Evolutionary conservation across 2,113 vertebrate species (phyloP).

Genomic region (Nannospalax galili): DNA sequence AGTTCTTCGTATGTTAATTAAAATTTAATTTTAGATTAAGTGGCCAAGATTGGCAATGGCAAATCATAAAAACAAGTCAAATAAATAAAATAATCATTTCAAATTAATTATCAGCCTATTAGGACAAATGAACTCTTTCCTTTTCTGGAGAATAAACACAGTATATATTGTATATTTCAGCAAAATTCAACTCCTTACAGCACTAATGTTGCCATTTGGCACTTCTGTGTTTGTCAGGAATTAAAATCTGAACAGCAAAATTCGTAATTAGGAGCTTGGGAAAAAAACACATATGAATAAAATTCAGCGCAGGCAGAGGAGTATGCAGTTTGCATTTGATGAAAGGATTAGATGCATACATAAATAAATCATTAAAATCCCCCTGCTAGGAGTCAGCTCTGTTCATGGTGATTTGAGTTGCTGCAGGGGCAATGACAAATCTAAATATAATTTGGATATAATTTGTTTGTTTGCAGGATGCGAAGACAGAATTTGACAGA

Average conservation of each 20-base stretch:
- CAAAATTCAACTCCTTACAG: constrained; percentile 45
- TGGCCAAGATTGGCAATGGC: not conserved
- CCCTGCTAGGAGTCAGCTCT: constrained; percentile 39
- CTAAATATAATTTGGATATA: constrained; percentile 70
- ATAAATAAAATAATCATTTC: not conserved
- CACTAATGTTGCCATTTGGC: constrained; percentile 44
- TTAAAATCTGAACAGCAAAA: constrained; percentile 59
- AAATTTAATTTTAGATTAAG: not conserved
- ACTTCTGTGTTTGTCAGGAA: constrained; percentile 33
- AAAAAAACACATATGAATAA: constrained; percentile 58
- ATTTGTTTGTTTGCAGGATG: constrained; percentile 39
- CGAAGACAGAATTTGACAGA: constrained; percentile 53
- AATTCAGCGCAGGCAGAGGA: constrained; percentile 64
- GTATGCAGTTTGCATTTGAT: constrained; percentile 31
- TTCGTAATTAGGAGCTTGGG: constrained; percentile 45
- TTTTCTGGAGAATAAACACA: constrained; percentile 30
- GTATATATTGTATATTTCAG: constrained; percentile 50
- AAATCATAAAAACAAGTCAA: not conserved
- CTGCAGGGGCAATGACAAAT: constrained; percentile 20
- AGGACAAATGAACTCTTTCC: not conserved
- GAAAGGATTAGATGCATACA: constrained; percentile 62
- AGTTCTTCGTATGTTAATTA: not conserved
- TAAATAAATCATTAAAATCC: constrained; percentile 77
- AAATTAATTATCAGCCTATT: not conserved
- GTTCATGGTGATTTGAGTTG: constrained; percentile 5